Percentiles rank a stretch among this genome's conserved stretches.
Evolutionary conservation across 1,140 invertebrate genomes (phyloP).

Genomic region (Drosophila rufa): DNA sequence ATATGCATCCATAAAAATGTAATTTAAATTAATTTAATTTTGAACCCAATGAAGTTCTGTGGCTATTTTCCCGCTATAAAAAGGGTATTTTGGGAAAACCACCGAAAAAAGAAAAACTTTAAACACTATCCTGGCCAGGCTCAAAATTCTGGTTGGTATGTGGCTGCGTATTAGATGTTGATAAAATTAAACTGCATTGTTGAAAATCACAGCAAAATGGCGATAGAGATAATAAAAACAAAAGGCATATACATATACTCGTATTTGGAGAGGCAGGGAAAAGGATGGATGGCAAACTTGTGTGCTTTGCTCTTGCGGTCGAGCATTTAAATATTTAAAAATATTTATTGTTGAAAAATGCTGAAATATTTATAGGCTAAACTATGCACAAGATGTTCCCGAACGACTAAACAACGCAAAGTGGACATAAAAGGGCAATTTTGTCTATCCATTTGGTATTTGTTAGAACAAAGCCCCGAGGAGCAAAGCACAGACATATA

Average conservation of each 20-base stretch:
- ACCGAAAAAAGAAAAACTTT: constrained; percentile 6
- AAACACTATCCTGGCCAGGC: constrained; percentile 31
- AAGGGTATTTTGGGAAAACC: constrained; percentile 20
- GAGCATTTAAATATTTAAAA: constrained; percentile 75
- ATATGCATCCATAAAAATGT: too few relatives aligned
- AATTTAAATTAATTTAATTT: too few relatives aligned
- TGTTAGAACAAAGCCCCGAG: constrained; percentile 48
- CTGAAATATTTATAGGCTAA: constrained; percentile 70
- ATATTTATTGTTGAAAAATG: constrained; percentile 78
- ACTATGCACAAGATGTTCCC: constrained; percentile 58
- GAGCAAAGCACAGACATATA: constrained; percentile 31
- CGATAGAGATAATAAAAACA: constrained; percentile 72
- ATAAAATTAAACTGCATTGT: constrained; percentile 76
- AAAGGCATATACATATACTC: constrained; percentile 7
- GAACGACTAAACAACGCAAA: constrained; percentile 19
- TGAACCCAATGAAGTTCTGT: neutral
- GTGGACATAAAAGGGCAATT: constrained; percentile 49
- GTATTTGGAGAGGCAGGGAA: neutral
- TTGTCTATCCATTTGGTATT: constrained; percentile 45
- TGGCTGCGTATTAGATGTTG: constrained; percentile 49
- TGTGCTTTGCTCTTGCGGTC: constrained; percentile 57
- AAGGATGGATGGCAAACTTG: constrained; percentile 27
- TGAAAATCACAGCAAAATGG: constrained; percentile 75
- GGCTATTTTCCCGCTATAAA: neutral
- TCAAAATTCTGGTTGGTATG: constrained; percentile 22